Evolutionary conservation across 2,797 vertebrate species (phyloP).

Genomic region (Cottoperca gobio): DNA sequence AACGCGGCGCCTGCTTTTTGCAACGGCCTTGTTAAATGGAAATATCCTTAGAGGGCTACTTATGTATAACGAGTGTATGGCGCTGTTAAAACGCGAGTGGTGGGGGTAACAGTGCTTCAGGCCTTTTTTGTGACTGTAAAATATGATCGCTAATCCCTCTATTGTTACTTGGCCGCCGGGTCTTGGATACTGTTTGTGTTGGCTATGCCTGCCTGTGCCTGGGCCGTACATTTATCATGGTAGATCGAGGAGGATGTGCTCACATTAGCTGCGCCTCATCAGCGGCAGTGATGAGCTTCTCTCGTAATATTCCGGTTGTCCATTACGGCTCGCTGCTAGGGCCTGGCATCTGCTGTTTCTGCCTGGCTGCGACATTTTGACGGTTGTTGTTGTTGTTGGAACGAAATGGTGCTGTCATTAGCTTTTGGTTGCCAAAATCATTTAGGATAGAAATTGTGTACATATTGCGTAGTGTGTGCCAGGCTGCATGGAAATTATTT

Average conservation of each 20-base stretch:
- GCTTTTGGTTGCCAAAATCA: constrained; percentile 23
- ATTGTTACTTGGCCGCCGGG: constrained; percentile 35
- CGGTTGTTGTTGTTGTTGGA: constrained; percentile 61
- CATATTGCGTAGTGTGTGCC: constrained; percentile 10
- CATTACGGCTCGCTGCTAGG: constrained; percentile 60
- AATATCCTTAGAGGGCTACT: constrained; percentile 47
- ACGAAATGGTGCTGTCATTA: constrained; percentile 68
- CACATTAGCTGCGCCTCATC: constrained; percentile 69
- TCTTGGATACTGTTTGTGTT: constrained; percentile 15
- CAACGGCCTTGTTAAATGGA: constrained; percentile 76
- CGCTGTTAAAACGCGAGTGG: constrained; percentile 22
- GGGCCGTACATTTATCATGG: constrained; percentile 35
- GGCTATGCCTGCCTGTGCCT: constrained; percentile 8
- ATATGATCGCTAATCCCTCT: constrained; percentile 27
- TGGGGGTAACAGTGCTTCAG: constrained; percentile 17
- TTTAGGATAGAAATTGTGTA: constrained; percentile 8
- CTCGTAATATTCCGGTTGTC: constrained; percentile 62
- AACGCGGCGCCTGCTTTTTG: constrained; percentile 50
- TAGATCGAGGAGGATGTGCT: constrained; percentile 43
- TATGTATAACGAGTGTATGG: constrained; percentile 17
- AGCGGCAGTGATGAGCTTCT: constrained; percentile 67
- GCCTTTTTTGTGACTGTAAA: constrained; percentile 25
- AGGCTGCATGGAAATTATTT: constrained; percentile 4
- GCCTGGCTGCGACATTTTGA: constrained; percentile 81
- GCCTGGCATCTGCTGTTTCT: constrained; percentile 68